Base-by-base conservation (phyloP, 2,888 invertebrate genomes). In the Apodemia hepburni region DNA sequence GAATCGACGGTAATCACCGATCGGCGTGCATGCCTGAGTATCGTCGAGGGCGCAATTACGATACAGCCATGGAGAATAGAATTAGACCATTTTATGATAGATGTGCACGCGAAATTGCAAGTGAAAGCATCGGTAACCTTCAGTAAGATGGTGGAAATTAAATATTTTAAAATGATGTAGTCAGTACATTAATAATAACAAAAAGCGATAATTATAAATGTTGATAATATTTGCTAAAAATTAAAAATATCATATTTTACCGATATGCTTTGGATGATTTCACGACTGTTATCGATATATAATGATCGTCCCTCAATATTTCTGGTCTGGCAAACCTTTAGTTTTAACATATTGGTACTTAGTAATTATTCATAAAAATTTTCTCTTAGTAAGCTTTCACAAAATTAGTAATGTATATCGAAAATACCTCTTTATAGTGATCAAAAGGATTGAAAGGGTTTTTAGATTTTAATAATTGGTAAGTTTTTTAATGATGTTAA, bases 371-470 rank as follows among this genome's bases (percentile, higher is more conserved):
- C 75, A 73, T 74, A 68, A 69, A 80, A 76, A 70, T 63, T 27
- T 35, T 75, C 70, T 75, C 72, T 75, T 77, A 77, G 72, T 70
- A 77, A 71, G 76, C 80, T 80, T 79, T 79, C 78, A 78, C 77
- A 81, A 80, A 82, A 77, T 74, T 71, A 78, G 73, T 69, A 74
- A 73, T 68, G 69, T 79, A 77, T 81, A 84, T 89, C 88, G 77
- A 81, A 87, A 88, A 89, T 90, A 90, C 90, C 90, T 90, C 90
- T 86, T 79, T 76, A 81, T 81, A 85, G 88, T 90, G 89, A 90
- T 88, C 81, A 82, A 85, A 87, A 81, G 85, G 85, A 85, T 78
- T 80, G 80, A 79, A 87, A 87, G 86, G 89, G 87, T 87, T 86
- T 75, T 84, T 86, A 85, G 82, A 84, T 83, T 80, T 82, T 81